Base-by-base conservation (phyloP, 2,888 invertebrate genomes). In the Cordylochernes scorpioides region DNA sequence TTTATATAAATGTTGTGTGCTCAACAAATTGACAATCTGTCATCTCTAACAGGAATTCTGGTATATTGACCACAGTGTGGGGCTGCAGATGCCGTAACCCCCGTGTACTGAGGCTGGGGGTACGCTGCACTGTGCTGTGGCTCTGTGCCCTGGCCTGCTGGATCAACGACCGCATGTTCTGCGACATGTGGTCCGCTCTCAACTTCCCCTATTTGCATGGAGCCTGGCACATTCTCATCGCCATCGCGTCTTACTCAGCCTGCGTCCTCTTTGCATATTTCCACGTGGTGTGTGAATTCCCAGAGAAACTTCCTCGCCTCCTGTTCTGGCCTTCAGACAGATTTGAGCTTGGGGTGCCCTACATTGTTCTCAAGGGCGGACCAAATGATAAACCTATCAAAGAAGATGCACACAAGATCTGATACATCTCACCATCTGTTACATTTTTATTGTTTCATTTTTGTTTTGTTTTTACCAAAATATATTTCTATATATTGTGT, bases 171-270 rank as follows among this genome's bases (percentile, higher is more conserved):
- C 59, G 71, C 5, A 52, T 72, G 46, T 68, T 73, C 50, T 77
- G 75, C 49, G 70, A 73, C 43, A 63, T 68, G 12, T 74, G 72
- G 72, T 63, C 68, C 2, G 62, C 64, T 9, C 62, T 73, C 8
- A 65, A 70, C 53, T 72, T 77, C 44, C 74, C 74, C 1, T 75
- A 75, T 52, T 60, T 77, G 45, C 75, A 77, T 49, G 72, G 71
- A 8, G 59, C 73, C 12, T 77, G 75, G 75, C 75, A 77, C 49
- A 55, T 77, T 9, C 64, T 74, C 29, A 72, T 73, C 40, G 73
- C 71, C 45, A 69, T 75, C 28, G 67, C 72, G 1, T 64, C 69
- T 17, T 75, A 74, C 44, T 69, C 71, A 4, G 65, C 67, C 9
- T 60, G 71, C 12, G 73, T 75, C 5, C 59, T 75, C 1, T 71